Percentiles rank a stretch among this genome's conserved stretches.
phyloP scores from a whole-genome alignment of 2,888 invertebrate species.

The Pristionchus maxplancki region DNA sequence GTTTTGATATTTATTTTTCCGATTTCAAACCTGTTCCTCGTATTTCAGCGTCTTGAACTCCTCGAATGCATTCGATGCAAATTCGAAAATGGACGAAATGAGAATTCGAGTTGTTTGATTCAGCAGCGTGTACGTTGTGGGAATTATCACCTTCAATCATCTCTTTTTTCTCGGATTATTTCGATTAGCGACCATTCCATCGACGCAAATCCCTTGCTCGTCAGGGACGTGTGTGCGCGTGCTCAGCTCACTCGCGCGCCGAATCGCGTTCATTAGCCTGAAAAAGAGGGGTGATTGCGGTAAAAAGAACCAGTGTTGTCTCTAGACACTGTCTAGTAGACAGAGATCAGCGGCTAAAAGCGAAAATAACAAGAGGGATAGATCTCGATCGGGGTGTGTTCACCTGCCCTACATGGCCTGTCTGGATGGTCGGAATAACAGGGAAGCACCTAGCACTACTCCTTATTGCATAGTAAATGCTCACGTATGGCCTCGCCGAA shows the following conservation, averaged over 20 bases:
- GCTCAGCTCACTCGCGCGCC: conserved; percentile 25
- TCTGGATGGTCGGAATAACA: neutral
- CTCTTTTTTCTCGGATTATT: neutral
- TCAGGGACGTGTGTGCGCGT: neutral
- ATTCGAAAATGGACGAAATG: conserved; percentile 17
- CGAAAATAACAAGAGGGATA: neutral
- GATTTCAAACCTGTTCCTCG: neutral
- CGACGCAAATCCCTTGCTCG: neutral
- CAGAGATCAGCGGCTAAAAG: neutral
- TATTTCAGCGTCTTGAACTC: neutral
- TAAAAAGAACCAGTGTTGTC: neutral
- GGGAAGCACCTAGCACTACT: neutral
- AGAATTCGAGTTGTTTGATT: conserved; percentile 30
- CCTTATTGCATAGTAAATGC: neutral
- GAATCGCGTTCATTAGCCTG: conserved; percentile 2
- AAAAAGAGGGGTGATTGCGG: neutral
- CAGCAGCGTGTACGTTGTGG: neutral
- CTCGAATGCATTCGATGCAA: neutral
- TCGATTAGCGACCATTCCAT: neutral
- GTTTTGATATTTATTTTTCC: too few relatives aligned
- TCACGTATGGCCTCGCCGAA: neutral
- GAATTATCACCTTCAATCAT: neutral
- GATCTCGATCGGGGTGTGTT: neutral
- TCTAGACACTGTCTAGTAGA: too few relatives aligned
- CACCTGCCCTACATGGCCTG: neutral